phyloP scores from a whole-genome alignment of 2,113 vertebrate species.

The Gambusia affinis region DNA sequence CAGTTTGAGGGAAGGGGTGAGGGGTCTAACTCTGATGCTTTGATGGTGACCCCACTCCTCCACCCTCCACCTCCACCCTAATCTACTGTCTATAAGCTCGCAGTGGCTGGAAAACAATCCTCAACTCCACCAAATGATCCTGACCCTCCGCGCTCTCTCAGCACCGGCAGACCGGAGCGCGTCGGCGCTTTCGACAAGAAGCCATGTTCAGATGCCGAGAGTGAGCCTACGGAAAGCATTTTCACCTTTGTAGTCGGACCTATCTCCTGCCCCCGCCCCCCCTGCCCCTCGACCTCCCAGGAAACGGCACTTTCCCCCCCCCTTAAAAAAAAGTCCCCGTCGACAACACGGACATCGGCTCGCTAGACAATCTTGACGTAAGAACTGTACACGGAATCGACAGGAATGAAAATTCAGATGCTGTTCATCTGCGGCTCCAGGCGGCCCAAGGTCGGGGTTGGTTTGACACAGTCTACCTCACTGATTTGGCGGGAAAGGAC shows the following conservation, averaged over 20 bases:
- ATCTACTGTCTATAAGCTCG: constrained; percentile 73
- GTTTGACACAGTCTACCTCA: constrained; percentile 85
- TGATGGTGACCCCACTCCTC: constrained; percentile 55
- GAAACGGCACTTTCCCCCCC: constrained; percentile 71
- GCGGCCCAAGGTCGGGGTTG: constrained; percentile 78
- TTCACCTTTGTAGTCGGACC: constrained; percentile 77
- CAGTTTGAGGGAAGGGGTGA: constrained; percentile 49
- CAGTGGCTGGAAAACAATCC: constrained; percentile 76
- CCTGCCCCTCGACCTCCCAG: constrained; percentile 37
- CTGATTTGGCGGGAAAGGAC: constrained; percentile 82
- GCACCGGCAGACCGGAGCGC: constrained; percentile 70
- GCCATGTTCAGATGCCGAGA: constrained; percentile 79
- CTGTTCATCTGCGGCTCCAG: constrained; percentile 74
- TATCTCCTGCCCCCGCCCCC: constrained; percentile 61
- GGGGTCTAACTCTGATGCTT: constrained; percentile 52
- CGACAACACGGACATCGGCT: constrained; percentile 76
- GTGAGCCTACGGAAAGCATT: constrained; percentile 73
- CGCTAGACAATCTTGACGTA: constrained; percentile 83
- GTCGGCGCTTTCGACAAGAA: constrained; percentile 70
- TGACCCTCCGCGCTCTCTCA: constrained; percentile 68
- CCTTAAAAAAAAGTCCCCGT: constrained; percentile 58
- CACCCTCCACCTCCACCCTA: constrained; percentile 50
- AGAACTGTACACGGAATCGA: constrained; percentile 68
- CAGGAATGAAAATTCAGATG: constrained; percentile 59
- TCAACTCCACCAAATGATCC: constrained; percentile 78